phyloP scores from a whole-genome alignment of 2,888 invertebrate species.

The Andrena praecox region DNA sequence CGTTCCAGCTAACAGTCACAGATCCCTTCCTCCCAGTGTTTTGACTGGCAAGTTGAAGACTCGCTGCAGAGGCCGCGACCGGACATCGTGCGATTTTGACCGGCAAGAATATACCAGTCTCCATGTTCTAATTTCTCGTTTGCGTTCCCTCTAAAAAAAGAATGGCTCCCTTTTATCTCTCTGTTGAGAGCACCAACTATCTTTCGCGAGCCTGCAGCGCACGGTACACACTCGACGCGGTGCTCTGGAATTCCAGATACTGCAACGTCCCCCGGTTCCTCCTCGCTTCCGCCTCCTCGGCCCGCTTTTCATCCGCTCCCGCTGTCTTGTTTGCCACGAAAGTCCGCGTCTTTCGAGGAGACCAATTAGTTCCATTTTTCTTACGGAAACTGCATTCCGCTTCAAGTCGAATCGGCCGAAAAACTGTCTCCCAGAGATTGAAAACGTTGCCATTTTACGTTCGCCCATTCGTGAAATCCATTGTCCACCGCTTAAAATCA shows the following conservation, averaged over 20 bases:
- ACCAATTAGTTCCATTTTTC: slow-evolving; percentile 84
- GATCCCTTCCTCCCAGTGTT: slow-evolving; percentile 1
- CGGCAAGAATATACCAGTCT: slow-evolving; percentile 47
- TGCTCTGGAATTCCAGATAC: slow-evolving; percentile 84
- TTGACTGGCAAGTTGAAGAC: slow-evolving; percentile 35
- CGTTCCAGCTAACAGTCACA: neutral
- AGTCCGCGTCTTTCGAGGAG: slow-evolving; percentile 79
- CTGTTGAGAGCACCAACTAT: slow-evolving; percentile 80
- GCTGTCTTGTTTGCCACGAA: slow-evolving; percentile 80
- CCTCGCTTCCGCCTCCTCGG: slow-evolving; percentile 47
- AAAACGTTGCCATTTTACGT: slow-evolving; percentile 35
- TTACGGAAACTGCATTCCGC: slow-evolving; percentile 70
- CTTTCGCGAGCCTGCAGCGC: slow-evolving; percentile 79
- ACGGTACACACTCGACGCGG: slow-evolving; percentile 80
- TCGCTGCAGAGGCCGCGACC: slow-evolving; percentile 40
- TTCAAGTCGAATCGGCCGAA: slow-evolving; percentile 35
- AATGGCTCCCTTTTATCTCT: slow-evolving; percentile 79
- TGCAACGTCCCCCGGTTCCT: slow-evolving; percentile 72
- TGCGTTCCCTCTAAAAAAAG: slow-evolving; percentile 80
- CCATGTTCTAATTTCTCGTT: slow-evolving; percentile 81
- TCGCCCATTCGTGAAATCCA: too few relatives aligned
- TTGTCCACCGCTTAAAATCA: too few relatives aligned
- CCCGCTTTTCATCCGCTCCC: slow-evolving; percentile 57
- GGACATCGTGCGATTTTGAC: slow-evolving; percentile 58
- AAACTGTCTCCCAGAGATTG: slow-evolving; percentile 40